These are phyloP conservation scores for Danio aesculapii DNA, from an alignment of 2,797 vertebrate genomes.

Conservation along the genomic window DNA sequence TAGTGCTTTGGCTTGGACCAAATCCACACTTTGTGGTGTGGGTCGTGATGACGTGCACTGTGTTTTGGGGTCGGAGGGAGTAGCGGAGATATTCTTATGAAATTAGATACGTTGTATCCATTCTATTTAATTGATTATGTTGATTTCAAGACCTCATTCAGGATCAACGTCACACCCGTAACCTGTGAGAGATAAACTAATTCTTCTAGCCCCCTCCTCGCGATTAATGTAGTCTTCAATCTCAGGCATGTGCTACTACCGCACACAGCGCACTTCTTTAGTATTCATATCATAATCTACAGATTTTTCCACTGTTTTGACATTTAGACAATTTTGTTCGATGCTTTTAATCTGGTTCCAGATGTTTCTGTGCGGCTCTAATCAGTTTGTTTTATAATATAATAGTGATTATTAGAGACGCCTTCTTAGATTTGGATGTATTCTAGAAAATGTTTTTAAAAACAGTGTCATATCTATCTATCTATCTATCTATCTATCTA, in stretches of 20 bases:
- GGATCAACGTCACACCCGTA: neutral
- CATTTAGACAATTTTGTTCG: neutral
- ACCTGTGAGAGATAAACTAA: neutral
- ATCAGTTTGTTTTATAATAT: neutral
- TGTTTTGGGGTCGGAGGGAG: slow-evolving; percentile 19
- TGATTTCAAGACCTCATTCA: slow-evolving; percentile 8
- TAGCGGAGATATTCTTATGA: slow-evolving; percentile 6
- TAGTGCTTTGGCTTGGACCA: slow-evolving; percentile 66
- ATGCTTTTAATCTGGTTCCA: neutral
- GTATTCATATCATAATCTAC: neutral
- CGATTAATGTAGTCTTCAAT: neutral
- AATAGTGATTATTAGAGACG: neutral
- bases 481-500: no score
- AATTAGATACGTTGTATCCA: slow-evolving; percentile 15
- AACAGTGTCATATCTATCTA: no score
- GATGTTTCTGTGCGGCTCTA: neutral
- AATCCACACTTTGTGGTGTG: slow-evolving; percentile 61
- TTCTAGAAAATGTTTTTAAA: slow-evolving; percentile 17
- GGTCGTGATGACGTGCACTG: slow-evolving; percentile 50
- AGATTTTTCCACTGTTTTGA: neutral
- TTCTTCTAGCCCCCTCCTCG: neutral
- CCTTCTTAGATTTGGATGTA: neutral
- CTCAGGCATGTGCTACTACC: neutral
- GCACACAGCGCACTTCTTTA: neutral
- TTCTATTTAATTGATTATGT: slow-evolving; percentile 16